These are phyloP conservation scores for Diabrotica undecimpunctata DNA, from an alignment of 1,140 invertebrate species.

Conservation along the genomic window DNA sequence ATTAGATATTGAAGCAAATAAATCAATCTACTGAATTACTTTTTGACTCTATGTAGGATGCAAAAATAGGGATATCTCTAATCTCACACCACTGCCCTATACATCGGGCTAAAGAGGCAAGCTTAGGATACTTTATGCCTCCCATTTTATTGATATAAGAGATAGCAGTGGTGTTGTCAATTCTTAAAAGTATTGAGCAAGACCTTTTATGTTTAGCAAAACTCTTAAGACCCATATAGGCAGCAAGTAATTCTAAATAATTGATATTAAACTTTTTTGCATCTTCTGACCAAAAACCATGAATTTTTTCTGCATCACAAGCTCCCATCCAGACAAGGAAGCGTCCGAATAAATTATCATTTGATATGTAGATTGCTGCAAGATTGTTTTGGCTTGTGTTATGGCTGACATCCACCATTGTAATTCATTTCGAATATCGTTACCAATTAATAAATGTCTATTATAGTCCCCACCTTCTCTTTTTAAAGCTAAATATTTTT, in stretches of 20 bases:
- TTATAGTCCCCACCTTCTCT: too few relatives aligned
- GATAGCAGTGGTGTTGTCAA: slow-evolving; percentile 39
- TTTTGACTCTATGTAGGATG: too few relatives aligned
- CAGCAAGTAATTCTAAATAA: slow-evolving; percentile 21
- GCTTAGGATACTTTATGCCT: too few relatives aligned
- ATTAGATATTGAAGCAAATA: too few relatives aligned
- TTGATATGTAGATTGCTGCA: not conserved
- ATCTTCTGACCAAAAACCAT: too few relatives aligned
- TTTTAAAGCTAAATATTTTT: too few relatives aligned
- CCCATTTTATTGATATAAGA: too few relatives aligned
- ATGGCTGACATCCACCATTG: slow-evolving; percentile 19
- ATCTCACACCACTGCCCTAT: too few relatives aligned
- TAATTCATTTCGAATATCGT: slow-evolving; percentile 14
- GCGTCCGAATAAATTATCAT: slow-evolving; percentile 8
- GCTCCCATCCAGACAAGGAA: slow-evolving; percentile 13
- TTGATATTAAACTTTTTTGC: slow-evolving; percentile 25
- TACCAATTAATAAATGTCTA: too few relatives aligned
- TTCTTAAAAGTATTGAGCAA: slow-evolving; percentile 30
- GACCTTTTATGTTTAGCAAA: slow-evolving; percentile 16
- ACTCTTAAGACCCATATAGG: slow-evolving; percentile 17
- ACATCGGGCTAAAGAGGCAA: too few relatives aligned
- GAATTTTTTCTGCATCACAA: slow-evolving; percentile 3
- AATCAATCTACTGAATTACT: too few relatives aligned
- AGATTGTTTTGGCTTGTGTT: not conserved
- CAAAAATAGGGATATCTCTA: too few relatives aligned